Percentiles rank a stretch among this genome's conserved stretches.
phyloP scores from a whole-genome alignment of 2,888 invertebrate species.

The Caenorhabditis doughertyi region DNA sequence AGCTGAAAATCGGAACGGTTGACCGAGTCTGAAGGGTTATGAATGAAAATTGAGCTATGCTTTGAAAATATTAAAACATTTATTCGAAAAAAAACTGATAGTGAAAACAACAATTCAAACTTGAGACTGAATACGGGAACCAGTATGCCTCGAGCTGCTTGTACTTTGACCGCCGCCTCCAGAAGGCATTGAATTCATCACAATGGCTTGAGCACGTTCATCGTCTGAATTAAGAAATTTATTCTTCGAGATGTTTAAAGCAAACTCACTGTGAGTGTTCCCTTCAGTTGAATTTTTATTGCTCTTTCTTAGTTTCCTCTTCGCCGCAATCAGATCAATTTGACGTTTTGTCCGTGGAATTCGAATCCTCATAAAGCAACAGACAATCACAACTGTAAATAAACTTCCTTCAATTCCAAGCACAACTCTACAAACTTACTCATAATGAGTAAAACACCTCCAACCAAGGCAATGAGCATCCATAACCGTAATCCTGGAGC shows the following conservation, averaged over 20 bases:
- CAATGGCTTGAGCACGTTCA: constrained; percentile 78
- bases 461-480: constrained; percentile 82
- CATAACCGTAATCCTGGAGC: constrained; percentile 82
- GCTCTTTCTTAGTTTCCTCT: constrained; percentile 71
- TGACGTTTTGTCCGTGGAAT: constrained; percentile 82
- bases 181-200: constrained; percentile 78
- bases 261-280: constrained; percentile 52
- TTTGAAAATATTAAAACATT: not conserved
- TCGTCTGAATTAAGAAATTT: constrained; percentile 68
- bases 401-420: not conserved
- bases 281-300: constrained; percentile 62
- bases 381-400: constrained; percentile 79
- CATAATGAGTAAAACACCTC: constrained; percentile 82
- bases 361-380: constrained; percentile 81
- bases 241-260: too few species aligned
- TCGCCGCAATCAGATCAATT: constrained; percentile 80
- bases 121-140: constrained; percentile 70
- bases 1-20: constrained; percentile 27
- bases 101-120: constrained; percentile 49
- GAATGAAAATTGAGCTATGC: not conserved
- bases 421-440: constrained; percentile 61
- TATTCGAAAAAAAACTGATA: not conserved
- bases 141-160: constrained; percentile 39
- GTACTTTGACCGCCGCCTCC: constrained; percentile 37
- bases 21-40: constrained; percentile 19